Base-by-base conservation (phyloP, 2,888 invertebrate genomes). In the Athalia circularis region DNA sequence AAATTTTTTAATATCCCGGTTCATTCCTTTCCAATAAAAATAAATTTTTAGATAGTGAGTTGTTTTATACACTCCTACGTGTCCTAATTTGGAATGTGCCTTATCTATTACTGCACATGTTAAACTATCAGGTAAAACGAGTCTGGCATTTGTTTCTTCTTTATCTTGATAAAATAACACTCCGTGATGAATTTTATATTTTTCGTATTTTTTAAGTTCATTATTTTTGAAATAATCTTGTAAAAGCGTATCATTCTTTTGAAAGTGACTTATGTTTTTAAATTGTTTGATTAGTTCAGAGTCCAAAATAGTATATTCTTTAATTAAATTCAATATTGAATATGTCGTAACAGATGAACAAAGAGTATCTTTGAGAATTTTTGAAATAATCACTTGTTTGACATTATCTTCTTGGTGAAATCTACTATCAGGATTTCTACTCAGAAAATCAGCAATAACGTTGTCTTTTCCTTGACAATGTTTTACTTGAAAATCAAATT, bases 401-500 rank as follows among this genome's bases (percentile, higher is more conserved):
- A 77, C 15, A 5, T 57, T 8, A 6, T 79, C 59, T 50, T 77
- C 45, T 9, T 65, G 48, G 7, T 15, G 9, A n/a, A 29, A 57
- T 50, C 59, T 45, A 0, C 67, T 59, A n/a, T 61, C n/a, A 1
- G 81, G 79, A 78, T 80, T 82, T 2, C 86, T 67, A 4, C n/a
- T n/a, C n/a, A n/a, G n/a, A n/a, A n/a, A n/a, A n/a, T n/a, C n/a
- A n/a, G n/a, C n/a, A n/a, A n/a, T n/a, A n/a, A n/a, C n/a, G n/a
- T n/a, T n/a, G n/a, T n/a, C n/a, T n/a, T n/a, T n/a, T n/a, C n/a
- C n/a, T n/a, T n/a, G n/a, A n/a, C n/a, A n/a, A n/a, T n/a, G n/a
- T n/a, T n/a, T n/a, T n/a, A n/a, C 84, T 85, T 8, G 85, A 77
- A 1, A 86, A 79, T 81, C 77, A 74, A 82, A 87, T 65, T 84